phyloP scores from a whole-genome alignment of 2,888 invertebrate species.

The Cephus runcator region DNA sequence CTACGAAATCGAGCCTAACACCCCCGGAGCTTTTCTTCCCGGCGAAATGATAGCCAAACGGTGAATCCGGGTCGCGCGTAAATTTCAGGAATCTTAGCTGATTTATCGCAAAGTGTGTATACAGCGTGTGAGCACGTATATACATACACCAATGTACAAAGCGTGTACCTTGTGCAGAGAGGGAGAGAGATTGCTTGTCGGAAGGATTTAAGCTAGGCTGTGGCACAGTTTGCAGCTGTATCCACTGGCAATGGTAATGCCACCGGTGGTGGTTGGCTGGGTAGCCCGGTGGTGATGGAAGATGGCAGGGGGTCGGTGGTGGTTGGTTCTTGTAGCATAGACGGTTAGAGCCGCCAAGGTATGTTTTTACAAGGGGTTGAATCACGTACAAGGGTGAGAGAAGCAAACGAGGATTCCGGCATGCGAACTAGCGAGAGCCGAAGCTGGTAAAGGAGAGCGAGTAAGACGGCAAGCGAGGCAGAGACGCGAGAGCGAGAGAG shows the following conservation, averaged over 20 bases:
- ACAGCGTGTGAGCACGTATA: neutral
- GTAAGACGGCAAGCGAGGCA: neutral
- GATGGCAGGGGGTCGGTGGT: neutral
- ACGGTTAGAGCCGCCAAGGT: constrained; percentile 4
- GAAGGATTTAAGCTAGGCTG: constrained; percentile 44
- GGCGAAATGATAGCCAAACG: constrained; percentile 45
- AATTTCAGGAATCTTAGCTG: constrained; percentile 57
- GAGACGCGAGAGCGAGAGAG: constrained; percentile 7
- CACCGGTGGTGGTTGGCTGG: neutral
- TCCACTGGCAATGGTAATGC: neutral
- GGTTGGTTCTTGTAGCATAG: neutral
- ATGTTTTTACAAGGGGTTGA: constrained; percentile 47
- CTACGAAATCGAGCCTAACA: neutral
- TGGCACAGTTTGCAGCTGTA: constrained; percentile 35
- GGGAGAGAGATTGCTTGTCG: constrained; percentile 37
- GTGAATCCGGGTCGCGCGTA: constrained; percentile 56
- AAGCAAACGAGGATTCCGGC: neutral
- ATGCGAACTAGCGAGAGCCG: neutral
- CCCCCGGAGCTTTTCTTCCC: neutral
- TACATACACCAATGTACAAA: neutral
- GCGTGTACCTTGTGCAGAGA: neutral
- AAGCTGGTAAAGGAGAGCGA: neutral
- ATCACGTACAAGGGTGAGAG: constrained; percentile 15
- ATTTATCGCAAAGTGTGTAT: constrained; percentile 52
- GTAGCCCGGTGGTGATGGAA: neutral